Percentiles rank a stretch among this genome's conserved stretches.
Conservation (phyloP, 2,888 invertebrate genomes). For the Rosalia funebris region DNA sequence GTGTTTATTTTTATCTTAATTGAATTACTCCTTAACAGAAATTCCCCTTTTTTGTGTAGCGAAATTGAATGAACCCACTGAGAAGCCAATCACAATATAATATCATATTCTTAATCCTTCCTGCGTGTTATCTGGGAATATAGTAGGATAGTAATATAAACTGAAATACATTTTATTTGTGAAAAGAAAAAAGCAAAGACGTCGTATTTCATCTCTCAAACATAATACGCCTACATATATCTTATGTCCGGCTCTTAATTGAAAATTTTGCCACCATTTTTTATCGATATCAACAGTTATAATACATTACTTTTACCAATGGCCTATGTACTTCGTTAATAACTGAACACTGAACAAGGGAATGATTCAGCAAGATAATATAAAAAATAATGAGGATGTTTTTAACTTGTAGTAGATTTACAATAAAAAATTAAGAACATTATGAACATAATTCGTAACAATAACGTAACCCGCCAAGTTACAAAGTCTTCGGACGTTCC, state of each 20-base stretch:
- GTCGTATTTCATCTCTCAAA: background rate
- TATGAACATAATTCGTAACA: slow-evolving; percentile 15
- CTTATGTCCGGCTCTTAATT: background rate
- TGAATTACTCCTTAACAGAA: background rate
- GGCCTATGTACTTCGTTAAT: background rate
- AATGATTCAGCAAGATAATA: slow-evolving; percentile 1
- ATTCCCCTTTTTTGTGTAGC: background rate
- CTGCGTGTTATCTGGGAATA: background rate
- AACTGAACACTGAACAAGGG: background rate
- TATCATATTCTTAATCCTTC: background rate
- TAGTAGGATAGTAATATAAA: background rate
- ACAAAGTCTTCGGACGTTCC: slow-evolving; percentile 31
- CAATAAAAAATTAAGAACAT: slow-evolving; percentile 6
- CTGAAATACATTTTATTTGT: background rate
- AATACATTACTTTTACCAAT: background rate
- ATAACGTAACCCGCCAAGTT: slow-evolving; percentile 33
- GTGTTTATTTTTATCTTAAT: background rate
- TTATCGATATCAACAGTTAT: background rate
- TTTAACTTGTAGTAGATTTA: background rate
- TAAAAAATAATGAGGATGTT: slow-evolving; percentile 7
- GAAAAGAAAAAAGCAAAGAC: background rate
- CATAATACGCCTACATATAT: background rate
- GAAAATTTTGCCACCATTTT: background rate
- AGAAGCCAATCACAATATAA: background rate
- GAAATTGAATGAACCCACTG: background rate